Conservation (phyloP, 2,113 vertebrate species). For the Gopherus flavomarginatus region DNA sequence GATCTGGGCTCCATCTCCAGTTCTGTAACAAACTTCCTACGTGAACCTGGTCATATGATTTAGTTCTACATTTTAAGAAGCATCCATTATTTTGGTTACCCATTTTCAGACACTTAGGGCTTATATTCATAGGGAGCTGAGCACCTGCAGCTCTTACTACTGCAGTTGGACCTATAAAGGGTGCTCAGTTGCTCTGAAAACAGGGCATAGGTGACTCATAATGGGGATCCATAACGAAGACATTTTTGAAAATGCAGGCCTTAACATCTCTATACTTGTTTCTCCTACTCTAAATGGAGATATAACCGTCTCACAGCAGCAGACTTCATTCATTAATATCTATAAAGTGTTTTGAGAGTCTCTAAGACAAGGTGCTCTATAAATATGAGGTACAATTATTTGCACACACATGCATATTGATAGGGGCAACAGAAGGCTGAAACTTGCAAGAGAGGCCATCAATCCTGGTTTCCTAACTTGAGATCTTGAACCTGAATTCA, state of each 20-base stretch:
- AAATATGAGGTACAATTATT: neutral
- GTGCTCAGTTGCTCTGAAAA: neutral
- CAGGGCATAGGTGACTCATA: neutral
- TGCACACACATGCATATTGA: neutral
- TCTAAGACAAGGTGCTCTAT: neutral
- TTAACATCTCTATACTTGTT: neutral
- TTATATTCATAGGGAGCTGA: neutral
- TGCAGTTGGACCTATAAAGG: neutral
- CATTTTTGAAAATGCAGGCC: neutral
- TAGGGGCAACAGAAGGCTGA: neutral
- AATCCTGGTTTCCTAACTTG: neutral
- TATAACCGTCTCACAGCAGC: fast-evolving
- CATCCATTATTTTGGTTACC: neutral
- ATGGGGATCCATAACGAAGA: neutral
- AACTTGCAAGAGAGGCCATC: neutral
- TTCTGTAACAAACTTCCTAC: neutral
- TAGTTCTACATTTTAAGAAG: neutral
- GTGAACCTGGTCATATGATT: neutral
- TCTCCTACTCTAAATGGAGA: neutral
- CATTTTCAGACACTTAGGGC: neutral
- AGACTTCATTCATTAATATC: neutral
- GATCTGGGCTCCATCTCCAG: neutral
- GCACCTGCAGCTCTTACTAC: neutral
- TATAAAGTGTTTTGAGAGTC: neutral
- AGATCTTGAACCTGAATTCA: neutral